Conservation (phyloP, 2,113 vertebrate genomes). For the Natator depressus region DNA sequence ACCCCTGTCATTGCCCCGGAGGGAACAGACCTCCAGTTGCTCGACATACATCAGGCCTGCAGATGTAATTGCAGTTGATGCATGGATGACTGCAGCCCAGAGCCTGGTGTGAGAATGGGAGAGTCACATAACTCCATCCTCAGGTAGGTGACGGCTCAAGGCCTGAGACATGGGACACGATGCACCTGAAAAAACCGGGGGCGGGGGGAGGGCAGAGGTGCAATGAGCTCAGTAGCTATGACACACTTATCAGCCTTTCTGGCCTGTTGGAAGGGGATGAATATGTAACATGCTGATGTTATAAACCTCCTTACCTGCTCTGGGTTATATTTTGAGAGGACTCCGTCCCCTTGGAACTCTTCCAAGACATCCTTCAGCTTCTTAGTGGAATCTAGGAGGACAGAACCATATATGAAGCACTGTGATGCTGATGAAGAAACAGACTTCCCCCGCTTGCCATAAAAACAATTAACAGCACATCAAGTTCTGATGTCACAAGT, state of each 20-base stretch:
- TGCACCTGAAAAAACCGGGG: rapidly evolving
- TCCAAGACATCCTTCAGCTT: constrained; percentile 95
- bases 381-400: constrained; percentile 90
- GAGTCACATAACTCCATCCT: background rate
- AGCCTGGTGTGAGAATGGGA: background rate
- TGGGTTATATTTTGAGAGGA: constrained; percentile 89
- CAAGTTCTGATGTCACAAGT: background rate
- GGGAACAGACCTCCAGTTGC: background rate
- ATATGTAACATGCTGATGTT: background rate
- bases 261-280: background rate
- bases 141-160: no score
- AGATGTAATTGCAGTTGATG: background rate
- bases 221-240: background rate
- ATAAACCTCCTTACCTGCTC: constrained; percentile 84
- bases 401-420: background rate
- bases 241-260: background rate
- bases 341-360: constrained; percentile 89
- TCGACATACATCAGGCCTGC: background rate
- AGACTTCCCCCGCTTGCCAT: rapidly evolving
- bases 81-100: background rate
- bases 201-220: no score
- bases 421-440: rapidly evolving
- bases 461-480: background rate
- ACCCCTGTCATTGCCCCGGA: background rate
- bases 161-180: background rate